Conservation (phyloP, 2,113 vertebrate genomes). For the Daubentonia madagascariensis region DNA sequence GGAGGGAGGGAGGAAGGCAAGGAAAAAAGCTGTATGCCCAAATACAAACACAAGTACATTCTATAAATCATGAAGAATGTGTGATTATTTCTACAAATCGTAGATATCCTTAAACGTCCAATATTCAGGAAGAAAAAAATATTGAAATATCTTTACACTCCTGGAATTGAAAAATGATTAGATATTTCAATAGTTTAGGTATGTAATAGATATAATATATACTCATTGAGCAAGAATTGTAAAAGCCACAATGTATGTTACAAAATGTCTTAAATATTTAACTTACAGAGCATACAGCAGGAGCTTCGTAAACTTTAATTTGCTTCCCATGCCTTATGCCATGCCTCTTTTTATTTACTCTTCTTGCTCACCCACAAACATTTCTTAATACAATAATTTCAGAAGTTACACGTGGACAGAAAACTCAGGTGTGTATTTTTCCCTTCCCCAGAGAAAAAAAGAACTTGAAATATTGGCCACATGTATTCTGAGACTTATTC, state of each 20-base stretch:
- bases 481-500: neutral
- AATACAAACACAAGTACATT: neutral
- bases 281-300: neutral
- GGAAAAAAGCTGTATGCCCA: neutral
- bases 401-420: neutral
- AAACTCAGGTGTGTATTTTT: neutral
- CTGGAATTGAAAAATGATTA: neutral
- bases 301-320: neutral
- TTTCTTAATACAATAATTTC: neutral
- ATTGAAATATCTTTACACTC: neutral
- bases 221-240: neutral
- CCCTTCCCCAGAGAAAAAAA: neutral
- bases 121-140: neutral
- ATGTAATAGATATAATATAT: neutral
- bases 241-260: neutral
- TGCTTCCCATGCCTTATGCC: neutral
- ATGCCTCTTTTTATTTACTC: neutral
- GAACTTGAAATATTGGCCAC: neutral
- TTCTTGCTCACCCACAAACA: neutral
- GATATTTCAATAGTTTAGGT: neutral
- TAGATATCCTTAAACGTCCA: neutral
- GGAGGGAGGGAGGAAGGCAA: neutral
- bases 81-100: neutral
- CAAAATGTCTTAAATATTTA: neutral
- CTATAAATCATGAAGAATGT: neutral